Evolutionary conservation across 2,888 invertebrate species (phyloP).

Genomic region (Brenthis ino): DNA sequence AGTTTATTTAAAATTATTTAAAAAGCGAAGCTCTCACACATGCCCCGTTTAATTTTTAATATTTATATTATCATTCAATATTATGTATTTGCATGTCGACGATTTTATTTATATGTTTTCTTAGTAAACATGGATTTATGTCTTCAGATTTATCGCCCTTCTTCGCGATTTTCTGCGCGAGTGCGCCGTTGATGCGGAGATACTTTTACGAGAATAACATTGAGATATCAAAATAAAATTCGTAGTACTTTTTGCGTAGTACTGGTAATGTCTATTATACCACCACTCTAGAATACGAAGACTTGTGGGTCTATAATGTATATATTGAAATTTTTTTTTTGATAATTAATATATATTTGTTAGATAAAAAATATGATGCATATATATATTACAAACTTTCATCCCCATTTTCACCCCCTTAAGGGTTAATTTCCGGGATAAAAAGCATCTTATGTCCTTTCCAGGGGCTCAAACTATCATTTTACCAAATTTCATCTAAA

Average conservation of each 20-base stretch:
- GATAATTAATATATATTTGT: too few species aligned
- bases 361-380: too few species aligned
- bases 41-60: slow-evolving; percentile 5
- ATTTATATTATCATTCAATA: slow-evolving; percentile 19
- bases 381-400: too few species aligned
- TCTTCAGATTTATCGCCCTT: slow-evolving; percentile 39
- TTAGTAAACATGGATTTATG: slow-evolving; percentile 39
- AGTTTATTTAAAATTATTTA: too few species aligned
- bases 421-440: too few species aligned
- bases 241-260: not conserved
- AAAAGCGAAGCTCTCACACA: not conserved
- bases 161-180: slow-evolving; percentile 39
- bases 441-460: too few species aligned
- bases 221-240: slow-evolving; percentile 4
- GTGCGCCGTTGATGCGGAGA: slow-evolving; percentile 32
- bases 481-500: too few species aligned
- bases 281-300: too few species aligned
- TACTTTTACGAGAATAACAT: slow-evolving; percentile 26
- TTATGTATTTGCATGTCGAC: slow-evolving; percentile 20
- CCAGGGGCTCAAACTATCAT: too few species aligned
- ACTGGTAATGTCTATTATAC: not conserved
- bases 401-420: too few species aligned
- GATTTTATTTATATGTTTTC: slow-evolving; percentile 34
- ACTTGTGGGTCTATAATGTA: too few species aligned
- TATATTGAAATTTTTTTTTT: too few species aligned